These are phyloP conservation scores for Macrobrachium rosenbergii DNA, from an alignment of 1,140 invertebrate species.

Conservation along the genomic window DNA sequence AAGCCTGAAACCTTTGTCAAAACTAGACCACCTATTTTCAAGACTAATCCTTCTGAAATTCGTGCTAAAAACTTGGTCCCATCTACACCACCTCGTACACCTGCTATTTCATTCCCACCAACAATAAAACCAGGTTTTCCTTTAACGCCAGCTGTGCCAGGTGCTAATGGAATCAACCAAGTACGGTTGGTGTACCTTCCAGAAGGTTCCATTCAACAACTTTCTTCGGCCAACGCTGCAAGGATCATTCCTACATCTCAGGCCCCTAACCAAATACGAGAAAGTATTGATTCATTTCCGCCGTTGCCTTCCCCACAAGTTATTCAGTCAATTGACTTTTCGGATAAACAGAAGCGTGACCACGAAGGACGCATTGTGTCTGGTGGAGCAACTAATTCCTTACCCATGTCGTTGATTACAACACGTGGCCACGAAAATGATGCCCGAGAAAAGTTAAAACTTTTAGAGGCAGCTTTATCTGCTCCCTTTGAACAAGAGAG, in stretches of 20 bases:
- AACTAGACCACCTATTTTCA: too few species aligned
- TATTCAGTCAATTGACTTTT: slow-evolving; percentile 40
- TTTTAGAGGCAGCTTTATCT: slow-evolving; percentile 45
- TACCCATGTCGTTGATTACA: slow-evolving; percentile 45
- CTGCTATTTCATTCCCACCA: background rate
- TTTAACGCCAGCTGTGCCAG: background rate
- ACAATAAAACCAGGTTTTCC: background rate
- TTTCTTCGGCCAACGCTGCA: slow-evolving; percentile 31
- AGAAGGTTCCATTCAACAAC: slow-evolving; percentile 44
- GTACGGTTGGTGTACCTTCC: slow-evolving; percentile 56
- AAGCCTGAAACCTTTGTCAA: too few species aligned
- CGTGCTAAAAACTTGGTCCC: too few species aligned
- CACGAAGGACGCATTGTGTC: slow-evolving; percentile 34
- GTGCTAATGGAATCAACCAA: background rate
- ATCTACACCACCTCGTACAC: background rate
- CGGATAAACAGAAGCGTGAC: slow-evolving; percentile 59
- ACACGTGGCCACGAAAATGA: slow-evolving; percentile 46
- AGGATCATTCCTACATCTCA: slow-evolving; percentile 28
- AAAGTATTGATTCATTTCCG: background rate
- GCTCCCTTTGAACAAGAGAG: background rate
- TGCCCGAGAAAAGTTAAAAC: slow-evolving; percentile 37
- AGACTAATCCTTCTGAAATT: too few species aligned
- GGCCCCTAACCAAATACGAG: background rate
- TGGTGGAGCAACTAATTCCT: slow-evolving; percentile 31
- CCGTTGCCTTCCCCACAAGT: slow-evolving; percentile 10